Percentiles rank a stretch among this genome's conserved stretches.
phyloP scores from a whole-genome alignment of 2,113 vertebrate genomes.

The Puma concolor region DNA sequence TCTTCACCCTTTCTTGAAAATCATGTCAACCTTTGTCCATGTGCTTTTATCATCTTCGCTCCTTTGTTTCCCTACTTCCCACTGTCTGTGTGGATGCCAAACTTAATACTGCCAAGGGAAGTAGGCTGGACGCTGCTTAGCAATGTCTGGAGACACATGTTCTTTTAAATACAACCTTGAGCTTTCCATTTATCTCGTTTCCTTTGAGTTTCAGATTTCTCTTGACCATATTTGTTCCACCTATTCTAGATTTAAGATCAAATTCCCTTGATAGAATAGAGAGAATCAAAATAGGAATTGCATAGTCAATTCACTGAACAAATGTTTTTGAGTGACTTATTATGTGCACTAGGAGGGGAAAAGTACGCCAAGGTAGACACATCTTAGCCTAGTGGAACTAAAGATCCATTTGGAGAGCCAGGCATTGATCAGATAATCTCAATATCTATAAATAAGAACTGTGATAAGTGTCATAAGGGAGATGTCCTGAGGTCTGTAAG shows the following conservation, averaged over 20 bases:
- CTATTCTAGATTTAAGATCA: neutral
- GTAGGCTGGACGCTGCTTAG: neutral
- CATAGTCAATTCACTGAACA: neutral
- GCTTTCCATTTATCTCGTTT: neutral
- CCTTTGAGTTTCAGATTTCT: neutral
- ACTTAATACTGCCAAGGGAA: neutral
- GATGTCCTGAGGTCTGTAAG: neutral
- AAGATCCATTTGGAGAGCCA: neutral
- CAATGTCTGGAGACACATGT: neutral
- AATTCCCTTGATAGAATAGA: neutral
- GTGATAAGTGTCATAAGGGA: neutral
- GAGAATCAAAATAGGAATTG: neutral
- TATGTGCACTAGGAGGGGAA: neutral
- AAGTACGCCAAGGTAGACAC: neutral
- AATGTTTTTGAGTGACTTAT: neutral
- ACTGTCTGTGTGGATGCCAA: neutral
- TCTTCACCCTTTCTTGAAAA: neutral
- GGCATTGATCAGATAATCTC: neutral
- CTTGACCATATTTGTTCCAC: neutral
- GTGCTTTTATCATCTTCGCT: neutral
- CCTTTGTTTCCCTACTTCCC: neutral
- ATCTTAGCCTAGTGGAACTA: neutral
- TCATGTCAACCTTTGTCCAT: neutral
- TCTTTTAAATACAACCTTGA: neutral
- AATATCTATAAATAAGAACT: neutral